A percentile compares a stretch with the other conserved stretches of the same genome.
Conservation (phyloP, 2,888 invertebrate species). For the Smittia sp. region DNA sequence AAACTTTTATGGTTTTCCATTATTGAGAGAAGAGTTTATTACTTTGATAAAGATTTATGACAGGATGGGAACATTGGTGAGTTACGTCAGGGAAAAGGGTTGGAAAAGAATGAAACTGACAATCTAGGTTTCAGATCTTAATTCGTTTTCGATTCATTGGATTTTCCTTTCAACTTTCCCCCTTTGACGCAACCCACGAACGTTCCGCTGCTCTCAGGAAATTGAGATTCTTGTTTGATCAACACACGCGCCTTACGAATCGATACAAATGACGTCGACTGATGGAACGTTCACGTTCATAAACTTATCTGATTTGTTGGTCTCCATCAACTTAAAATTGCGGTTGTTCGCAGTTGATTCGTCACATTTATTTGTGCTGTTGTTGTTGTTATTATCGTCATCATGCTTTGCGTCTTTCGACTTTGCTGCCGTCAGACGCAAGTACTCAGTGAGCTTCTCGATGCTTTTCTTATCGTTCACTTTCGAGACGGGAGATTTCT, state of each 20-base stretch:
- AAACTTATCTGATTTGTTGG: slow-evolving; percentile 1
- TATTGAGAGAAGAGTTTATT: no score
- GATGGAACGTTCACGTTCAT: slow-evolving; percentile 1
- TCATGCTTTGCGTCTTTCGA: slow-evolving; percentile 17
- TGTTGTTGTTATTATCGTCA: slow-evolving; percentile 34
- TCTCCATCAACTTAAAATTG: slow-evolving; percentile 7
- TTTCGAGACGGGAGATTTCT: slow-evolving; percentile 9
- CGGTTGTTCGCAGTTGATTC: slow-evolving; percentile 14
- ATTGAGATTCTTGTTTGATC: no score
- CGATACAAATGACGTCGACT: slow-evolving; percentile 34
- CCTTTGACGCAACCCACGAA: no score
- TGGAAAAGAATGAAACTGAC: no score
- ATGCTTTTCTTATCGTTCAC: slow-evolving; percentile 35
- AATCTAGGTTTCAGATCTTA: no score
- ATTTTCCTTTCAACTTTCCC: no score
- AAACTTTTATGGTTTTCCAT: no score
- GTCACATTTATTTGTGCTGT: background rate
- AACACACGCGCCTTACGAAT: slow-evolving; percentile 13
- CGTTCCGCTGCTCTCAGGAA: no score
- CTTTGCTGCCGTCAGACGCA: slow-evolving; percentile 21
- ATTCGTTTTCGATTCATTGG: no score
- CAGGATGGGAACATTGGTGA: no score
- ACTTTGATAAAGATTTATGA: no score
- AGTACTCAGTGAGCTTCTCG: slow-evolving; percentile 34
- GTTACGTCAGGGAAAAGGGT: no score